phyloP scores from a whole-genome alignment of 1,140 invertebrate species.

The Neodiprion virginianus region DNA sequence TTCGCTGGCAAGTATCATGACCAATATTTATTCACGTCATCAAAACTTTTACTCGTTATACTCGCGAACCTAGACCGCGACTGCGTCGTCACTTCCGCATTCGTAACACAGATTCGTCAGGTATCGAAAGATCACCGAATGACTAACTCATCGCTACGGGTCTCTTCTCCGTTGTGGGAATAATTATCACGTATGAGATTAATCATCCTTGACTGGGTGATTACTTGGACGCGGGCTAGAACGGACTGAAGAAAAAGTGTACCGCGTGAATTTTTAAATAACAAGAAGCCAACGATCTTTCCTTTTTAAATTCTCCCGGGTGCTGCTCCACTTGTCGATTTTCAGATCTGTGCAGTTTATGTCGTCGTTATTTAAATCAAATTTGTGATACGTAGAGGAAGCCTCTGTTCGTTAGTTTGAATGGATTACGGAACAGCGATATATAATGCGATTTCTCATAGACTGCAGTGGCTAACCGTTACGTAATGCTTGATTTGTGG shows the following conservation, averaged over 20 bases:
- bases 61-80: slow-evolving; percentile 21
- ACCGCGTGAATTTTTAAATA: not conserved
- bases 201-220: not conserved
- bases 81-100: slow-evolving; percentile 30
- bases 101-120: slow-evolving; percentile 30
- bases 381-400: not conserved
- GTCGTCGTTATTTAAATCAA: not conserved
- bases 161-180: not conserved
- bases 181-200: slow-evolving; percentile 6
- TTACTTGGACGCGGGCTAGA: slow-evolving; percentile 1
- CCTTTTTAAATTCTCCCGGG: not conserved
- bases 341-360: not conserved
- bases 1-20: slow-evolving; percentile 27
- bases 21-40: slow-evolving; percentile 28
- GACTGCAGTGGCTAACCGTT: slow-evolving; percentile 12
- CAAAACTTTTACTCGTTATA: slow-evolving; percentile 13
- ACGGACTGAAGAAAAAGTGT: not conserved
- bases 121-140: slow-evolving; percentile 11
- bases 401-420: not conserved
- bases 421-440: not conserved
- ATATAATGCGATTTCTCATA: slow-evolving; percentile 15
- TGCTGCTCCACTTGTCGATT: not conserved
- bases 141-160: not conserved
- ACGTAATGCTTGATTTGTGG: slow-evolving; percentile 15
- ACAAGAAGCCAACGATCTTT: not conserved